Evolutionary conservation across 2,888 invertebrate genomes (phyloP).

Genomic region (Drosophila heteroneura): DNA sequence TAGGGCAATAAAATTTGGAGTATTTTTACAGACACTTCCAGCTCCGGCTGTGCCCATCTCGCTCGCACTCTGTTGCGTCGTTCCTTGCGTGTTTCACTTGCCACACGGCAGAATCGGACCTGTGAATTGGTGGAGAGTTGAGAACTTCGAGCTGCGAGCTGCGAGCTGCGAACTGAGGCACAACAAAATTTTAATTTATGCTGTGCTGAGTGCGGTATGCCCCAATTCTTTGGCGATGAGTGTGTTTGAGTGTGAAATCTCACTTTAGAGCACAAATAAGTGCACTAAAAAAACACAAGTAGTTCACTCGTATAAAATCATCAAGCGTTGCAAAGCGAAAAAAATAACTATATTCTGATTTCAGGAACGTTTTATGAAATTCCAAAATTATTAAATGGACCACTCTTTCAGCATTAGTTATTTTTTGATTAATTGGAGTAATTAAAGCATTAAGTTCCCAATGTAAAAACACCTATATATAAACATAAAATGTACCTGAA

Average conservation of each 20-base stretch:
- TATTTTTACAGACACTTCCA: constrained; percentile 49
- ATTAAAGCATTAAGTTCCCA: background rate
- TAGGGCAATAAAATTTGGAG: constrained; percentile 72
- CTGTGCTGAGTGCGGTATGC: constrained; percentile 77
- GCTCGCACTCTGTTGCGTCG: constrained; percentile 48
- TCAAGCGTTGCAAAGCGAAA: background rate
- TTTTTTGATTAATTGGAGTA: background rate
- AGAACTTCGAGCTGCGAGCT: constrained; percentile 3
- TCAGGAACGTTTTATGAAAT: background rate
- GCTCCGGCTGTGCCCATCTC: constrained; percentile 28
- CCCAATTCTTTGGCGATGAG: constrained; percentile 57
- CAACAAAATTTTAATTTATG: constrained; percentile 76
- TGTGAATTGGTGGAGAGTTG: constrained; percentile 56
- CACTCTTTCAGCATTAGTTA: background rate
- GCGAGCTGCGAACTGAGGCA: constrained; percentile 22
- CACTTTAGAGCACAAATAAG: constrained; percentile 43
- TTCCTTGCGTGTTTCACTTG: constrained; percentile 69
- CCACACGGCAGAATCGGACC: constrained; percentile 48
- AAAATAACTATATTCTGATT: background rate
- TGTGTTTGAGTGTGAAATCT: constrained; percentile 41
- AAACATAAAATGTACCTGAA: background rate
- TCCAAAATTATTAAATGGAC: background rate
- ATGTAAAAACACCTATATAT: accelerated
- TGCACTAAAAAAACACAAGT: background rate
- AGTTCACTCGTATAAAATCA: no score